These are phyloP conservation scores for Potorous gilbertii DNA, from an alignment of 2,797 vertebrate genomes.

Conservation along the genomic window DNA sequence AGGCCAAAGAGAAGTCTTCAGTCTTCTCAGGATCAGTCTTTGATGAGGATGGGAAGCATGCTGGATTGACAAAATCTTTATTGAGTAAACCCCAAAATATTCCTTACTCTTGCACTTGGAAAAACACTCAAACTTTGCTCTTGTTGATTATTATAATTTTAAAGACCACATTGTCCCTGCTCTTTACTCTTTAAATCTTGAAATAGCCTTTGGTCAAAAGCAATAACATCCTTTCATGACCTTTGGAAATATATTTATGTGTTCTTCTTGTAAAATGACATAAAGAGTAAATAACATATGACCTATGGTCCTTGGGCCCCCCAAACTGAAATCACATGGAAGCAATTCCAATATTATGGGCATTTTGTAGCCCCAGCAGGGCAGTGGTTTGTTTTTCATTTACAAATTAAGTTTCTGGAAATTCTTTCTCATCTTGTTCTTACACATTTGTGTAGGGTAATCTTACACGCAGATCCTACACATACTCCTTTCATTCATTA, in stretches of 20 bases:
- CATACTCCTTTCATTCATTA: constrained; percentile 49
- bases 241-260: constrained; percentile 40
- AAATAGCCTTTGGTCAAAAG: constrained; percentile 47
- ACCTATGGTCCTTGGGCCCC: background rate
- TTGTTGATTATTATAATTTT: constrained; percentile 44
- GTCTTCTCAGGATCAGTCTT: background rate
- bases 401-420: constrained; percentile 60
- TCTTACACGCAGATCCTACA: constrained; percentile 39
- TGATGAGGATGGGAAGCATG: background rate
- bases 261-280: constrained; percentile 54
- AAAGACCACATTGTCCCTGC: constrained; percentile 24
- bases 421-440: constrained; percentile 52
- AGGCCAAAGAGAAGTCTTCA: background rate
- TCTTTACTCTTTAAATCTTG: constrained; percentile 50
- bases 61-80: background rate
- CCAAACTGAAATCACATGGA: constrained; percentile 11
- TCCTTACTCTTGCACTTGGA: background rate
- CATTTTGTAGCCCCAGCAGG: constrained; percentile 47
- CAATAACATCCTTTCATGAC: constrained; percentile 46
- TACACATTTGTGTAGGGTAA: constrained; percentile 37
- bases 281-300: constrained; percentile 27
- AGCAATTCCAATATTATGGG: background rate
- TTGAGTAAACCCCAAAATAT: background rate
- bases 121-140: constrained; percentile 42
- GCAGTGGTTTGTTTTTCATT: constrained; percentile 63